Conservation (phyloP, 2,888 invertebrate species). For the Tortrix viridana region DNA sequence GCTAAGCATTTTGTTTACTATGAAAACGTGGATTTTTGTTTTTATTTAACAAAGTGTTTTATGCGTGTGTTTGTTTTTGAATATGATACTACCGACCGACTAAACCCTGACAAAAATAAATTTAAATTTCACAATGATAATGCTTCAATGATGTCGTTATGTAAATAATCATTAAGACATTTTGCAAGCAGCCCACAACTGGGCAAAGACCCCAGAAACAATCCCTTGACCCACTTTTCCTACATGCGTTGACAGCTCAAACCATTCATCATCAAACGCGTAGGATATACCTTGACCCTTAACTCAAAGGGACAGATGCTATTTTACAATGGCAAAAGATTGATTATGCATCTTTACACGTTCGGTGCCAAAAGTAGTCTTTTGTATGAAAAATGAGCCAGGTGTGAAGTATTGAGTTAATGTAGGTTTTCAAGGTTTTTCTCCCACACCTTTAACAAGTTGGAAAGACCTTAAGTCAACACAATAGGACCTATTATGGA, state of each 20-base stretch:
- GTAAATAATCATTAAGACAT: too few species aligned
- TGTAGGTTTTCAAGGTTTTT: constrained; percentile 11
- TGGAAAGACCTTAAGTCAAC: constrained; percentile 11
- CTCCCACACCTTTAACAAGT: constrained; percentile 20
- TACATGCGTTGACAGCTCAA: neutral
- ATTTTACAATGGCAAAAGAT: neutral
- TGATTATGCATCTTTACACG: neutral
- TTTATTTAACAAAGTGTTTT: too few species aligned
- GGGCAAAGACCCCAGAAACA: neutral
- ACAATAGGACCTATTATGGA: constrained; percentile 17
- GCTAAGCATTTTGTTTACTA: too few species aligned
- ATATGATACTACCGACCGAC: too few species aligned
- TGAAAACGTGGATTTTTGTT: too few species aligned
- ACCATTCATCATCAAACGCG: neutral
- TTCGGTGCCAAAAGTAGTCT: too few species aligned
- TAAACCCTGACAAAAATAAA: too few species aligned
- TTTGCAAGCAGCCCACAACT: neutral
- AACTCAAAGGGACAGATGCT: neutral
- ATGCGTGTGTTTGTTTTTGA: too few species aligned
- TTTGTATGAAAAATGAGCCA: too few species aligned
- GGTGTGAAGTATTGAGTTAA: too few species aligned
- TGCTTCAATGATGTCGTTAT: too few species aligned
- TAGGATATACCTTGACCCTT: neutral
- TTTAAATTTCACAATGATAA: too few species aligned
- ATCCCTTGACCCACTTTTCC: constrained; percentile 4